phyloP scores from a whole-genome alignment of 2,113 vertebrate genomes.

The Pangasianodon gigas region DNA sequence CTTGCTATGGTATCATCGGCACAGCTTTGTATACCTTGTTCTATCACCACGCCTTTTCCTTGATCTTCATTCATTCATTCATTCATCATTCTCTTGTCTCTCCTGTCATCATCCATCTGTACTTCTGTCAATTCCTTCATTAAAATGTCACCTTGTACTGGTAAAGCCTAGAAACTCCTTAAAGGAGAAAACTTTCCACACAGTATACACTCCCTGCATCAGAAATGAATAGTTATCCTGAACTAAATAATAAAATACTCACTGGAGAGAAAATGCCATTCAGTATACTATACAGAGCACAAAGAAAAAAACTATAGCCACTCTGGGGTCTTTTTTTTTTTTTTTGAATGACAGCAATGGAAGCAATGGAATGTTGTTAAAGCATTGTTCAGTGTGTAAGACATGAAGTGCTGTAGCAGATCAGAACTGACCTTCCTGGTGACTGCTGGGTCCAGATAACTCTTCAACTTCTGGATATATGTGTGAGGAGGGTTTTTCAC shows the following conservation, averaged over 20 bases:
- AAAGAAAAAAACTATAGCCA: neutral
- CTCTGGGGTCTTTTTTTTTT: neutral
- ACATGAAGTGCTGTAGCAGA: neutral
- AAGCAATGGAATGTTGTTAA: neutral
- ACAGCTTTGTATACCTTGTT: neutral
- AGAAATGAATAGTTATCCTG: conserved; percentile 5
- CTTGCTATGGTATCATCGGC: neutral
- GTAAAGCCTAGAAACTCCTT: neutral
- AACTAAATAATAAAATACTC: neutral
- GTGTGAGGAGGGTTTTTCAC: conserved; percentile 98
- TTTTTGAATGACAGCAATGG: neutral
- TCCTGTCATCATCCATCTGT: neutral
- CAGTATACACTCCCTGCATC: neutral
- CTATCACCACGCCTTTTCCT: neutral
- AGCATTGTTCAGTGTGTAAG: neutral
- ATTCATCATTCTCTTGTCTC: neutral
- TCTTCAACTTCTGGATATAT: conserved; percentile 92
- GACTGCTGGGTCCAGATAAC: conserved; percentile 94
- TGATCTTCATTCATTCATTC: neutral
- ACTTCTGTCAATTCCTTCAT: neutral
- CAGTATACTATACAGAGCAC: neutral
- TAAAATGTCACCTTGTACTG: neutral
- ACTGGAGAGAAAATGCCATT: neutral
- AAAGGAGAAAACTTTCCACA: neutral
- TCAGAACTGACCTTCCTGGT: conserved; percentile 89